Evolutionary conservation across 2,113 vertebrate species (phyloP), one percentile per base, ranked within the genome.

Genomic region (Notiomystis cincta): DNA sequence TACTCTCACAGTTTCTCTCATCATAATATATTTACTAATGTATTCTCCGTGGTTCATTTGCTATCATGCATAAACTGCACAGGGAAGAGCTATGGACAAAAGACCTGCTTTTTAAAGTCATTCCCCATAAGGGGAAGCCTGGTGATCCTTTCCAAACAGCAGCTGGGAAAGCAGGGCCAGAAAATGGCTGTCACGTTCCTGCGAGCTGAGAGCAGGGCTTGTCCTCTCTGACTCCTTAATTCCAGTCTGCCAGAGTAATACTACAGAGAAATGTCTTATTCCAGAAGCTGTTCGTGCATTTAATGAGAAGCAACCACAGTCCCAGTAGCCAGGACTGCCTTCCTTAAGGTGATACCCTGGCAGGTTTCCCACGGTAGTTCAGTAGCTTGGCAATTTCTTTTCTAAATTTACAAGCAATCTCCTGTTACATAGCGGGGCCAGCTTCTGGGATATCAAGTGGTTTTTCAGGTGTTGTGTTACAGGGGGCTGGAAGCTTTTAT

Each of bases 361-460:
- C 95, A 95, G 69, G 44, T 94, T 94, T 97, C 95, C 95, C 95
- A 96, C 72, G 40, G 93, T 92, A 96, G 90, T 89, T 95, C 95
- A 89, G 96, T 96, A 96, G 96, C 92, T 95, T 96, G 95, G 79
- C 86, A 90, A 96, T 91, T 95, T 92, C 95, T 95, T 96, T 90
- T 90, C 93, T 92, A 96, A 95, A 97, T 96, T 95, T 96, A 96
- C 93, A 96, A 93, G 96, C 96, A 94, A 94, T 96, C 95, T 97
- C 95, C 90, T 95, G 80, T 96, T 96, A 96, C 93, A 94, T 44
- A 71, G 76, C 79, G 95, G 51, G 96, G 95, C 93, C 93, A 84
- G 60, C 88, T 92, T 86, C 92, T 96, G 95, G 95, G 76, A 60
- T 95, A 95, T 96, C 95, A 90, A 94, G 88, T 96, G 86, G 93